Conservation (phyloP, 2,797 vertebrate species). For the Platalea minor region DNA sequence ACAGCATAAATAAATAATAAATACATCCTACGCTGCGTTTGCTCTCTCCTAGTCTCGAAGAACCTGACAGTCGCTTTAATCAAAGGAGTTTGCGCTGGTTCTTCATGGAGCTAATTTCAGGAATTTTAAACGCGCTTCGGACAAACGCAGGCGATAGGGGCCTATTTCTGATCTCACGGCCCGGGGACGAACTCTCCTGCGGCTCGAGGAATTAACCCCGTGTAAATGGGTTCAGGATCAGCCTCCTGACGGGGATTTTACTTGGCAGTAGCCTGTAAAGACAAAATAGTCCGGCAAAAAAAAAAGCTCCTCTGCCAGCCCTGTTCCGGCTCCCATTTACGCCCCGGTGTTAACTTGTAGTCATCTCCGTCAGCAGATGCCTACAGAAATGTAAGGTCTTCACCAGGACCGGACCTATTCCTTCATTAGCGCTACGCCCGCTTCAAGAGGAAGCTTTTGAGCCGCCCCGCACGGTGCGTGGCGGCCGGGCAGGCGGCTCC, state of each 20-base stretch:
- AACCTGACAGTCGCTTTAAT: conserved; percentile 25
- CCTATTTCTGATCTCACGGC: conserved; percentile 2
- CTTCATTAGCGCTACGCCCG: neutral
- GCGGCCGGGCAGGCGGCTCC: neutral
- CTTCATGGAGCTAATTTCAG: conserved; percentile 78
- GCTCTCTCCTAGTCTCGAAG: conserved; percentile 51
- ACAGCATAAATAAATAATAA: conserved; percentile 74
- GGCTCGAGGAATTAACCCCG: neutral
- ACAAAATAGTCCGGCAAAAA: neutral
- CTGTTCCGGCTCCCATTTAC: neutral
- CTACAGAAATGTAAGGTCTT: neutral
- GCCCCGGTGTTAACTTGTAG: neutral
- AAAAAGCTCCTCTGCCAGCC: neutral
- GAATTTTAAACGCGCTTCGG: conserved; percentile 71
- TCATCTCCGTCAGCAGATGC: neutral
- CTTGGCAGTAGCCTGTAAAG: conserved; percentile 33
- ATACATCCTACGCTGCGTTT: conserved; percentile 74
- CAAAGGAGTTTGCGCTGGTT: conserved; percentile 70
- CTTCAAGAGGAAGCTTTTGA: neutral
- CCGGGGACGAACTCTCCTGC: neutral
- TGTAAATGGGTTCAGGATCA: neutral
- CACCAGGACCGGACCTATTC: neutral
- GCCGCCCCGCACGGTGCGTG: neutral
- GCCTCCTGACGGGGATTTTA: neutral
- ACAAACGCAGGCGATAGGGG: conserved; percentile 11